Base-by-base conservation (phyloP, 2,888 invertebrate genomes). In the Diadegma fenestrale region DNA sequence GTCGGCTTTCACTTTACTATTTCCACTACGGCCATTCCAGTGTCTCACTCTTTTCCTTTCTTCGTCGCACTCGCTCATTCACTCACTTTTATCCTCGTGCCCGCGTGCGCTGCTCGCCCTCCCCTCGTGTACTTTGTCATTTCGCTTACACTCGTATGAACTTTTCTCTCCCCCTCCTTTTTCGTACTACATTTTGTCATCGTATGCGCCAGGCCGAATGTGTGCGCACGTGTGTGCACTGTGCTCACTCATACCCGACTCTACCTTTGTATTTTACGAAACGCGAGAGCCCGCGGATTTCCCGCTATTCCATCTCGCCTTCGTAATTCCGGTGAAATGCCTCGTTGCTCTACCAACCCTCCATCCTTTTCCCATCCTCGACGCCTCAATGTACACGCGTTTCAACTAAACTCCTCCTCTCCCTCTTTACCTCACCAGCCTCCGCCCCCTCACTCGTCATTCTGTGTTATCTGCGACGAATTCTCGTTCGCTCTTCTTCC, bases 1-100 rank as follows among this genome's bases (percentile, higher is more conserved):
- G 90, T 90, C 91, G 90, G 91, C 92, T 91, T 91, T 91, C 89
- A 88, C 89, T 90, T 81, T 54, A 88, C 89, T 89, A 89, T 89
- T 89, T 84, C 88, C 89, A 85, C 89, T 58, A 86, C 86, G 88
- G 88, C 90, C 89, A 90, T 88, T 77, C 76, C 73, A 48, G 63
- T 79, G 26, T 58, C 66, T 73, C 58, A 37, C 58, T 64, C 72
- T 73, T 79, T 45, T 51, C 33, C 72, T 54, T 48, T 64, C 37
- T 22, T 51, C 22, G 43, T 58, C 69, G 17, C 69, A 43, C 66
- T 58, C 72, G 41, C 66, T 73, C 80, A 54, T 71, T 80, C 68
- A 41, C 64, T 69, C 82, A 37, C 66, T 66, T 54, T 61, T 43
- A 51, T 86, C 71, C 71, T 87, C 82, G 84, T 51, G 64, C 76